Conservation (phyloP, 1,140 invertebrate genomes). For the Bursaphelenchus mucronatus region DNA sequence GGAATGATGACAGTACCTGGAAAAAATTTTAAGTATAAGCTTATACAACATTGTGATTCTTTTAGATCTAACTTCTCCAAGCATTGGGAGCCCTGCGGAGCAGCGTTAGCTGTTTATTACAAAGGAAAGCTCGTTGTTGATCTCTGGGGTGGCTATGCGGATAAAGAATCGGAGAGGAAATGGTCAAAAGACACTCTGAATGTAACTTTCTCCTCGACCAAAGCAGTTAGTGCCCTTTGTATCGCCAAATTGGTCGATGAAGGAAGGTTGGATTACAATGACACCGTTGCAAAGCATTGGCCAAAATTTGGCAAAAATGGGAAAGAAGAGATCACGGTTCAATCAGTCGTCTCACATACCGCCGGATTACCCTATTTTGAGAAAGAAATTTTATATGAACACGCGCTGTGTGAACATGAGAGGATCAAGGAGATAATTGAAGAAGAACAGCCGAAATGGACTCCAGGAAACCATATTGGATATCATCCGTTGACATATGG, state of each 20-base stretch:
- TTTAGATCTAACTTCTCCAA: conserved; percentile 42
- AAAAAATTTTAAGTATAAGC: no score
- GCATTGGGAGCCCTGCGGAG: conserved; percentile 54
- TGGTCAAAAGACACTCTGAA: conserved; percentile 46
- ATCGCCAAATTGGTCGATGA: conserved; percentile 61
- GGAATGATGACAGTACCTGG: no score
- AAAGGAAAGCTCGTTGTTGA: conserved; percentile 56
- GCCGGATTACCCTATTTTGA: conserved; percentile 46
- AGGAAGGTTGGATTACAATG: conserved; percentile 59
- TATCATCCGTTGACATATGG: conserved; percentile 51
- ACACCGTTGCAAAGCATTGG: conserved; percentile 61
- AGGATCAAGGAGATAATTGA: conserved; percentile 39
- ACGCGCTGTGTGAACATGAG: conserved; percentile 25
- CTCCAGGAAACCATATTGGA: conserved; percentile 38
- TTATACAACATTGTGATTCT: conserved; percentile 8
- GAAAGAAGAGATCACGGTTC: conserved; percentile 62
- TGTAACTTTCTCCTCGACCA: conserved; percentile 49
- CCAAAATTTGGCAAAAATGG: conserved; percentile 62
- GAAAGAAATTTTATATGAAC: conserved; percentile 33
- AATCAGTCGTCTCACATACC: conserved; percentile 61
- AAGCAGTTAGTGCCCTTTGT: conserved; percentile 53
- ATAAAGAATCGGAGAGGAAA: conserved; percentile 35
- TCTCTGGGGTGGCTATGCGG: conserved; percentile 62
- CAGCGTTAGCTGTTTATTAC: conserved; percentile 58
- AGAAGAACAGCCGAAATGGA: conserved; percentile 45